Percentiles rank a stretch among this genome's conserved stretches.
Conservation (phyloP, 35 echinoderm and acorn worm genomes). For the Nesometra sesokonis region DNA sequence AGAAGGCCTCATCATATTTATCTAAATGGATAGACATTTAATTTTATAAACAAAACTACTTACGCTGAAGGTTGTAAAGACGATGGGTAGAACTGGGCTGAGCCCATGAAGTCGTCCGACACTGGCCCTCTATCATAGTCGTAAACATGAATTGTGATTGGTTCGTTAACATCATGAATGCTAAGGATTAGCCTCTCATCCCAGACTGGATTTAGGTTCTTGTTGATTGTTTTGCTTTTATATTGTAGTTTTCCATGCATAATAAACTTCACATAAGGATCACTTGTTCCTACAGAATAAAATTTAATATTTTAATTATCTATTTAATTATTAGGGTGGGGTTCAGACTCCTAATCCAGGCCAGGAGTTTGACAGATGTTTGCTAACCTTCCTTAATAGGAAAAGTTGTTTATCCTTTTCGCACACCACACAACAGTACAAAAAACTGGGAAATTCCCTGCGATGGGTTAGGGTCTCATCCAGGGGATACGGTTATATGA, state of each 20-base stretch:
- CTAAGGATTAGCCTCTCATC: constrained; percentile 70
- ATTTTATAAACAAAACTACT: constrained; percentile 23
- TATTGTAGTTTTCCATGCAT: constrained; percentile 71
- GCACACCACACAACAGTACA: no score
- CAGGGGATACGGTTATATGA: no score
- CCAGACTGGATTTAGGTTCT: constrained; percentile 89
- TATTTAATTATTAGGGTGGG: no score
- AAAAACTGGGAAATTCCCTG: no score
- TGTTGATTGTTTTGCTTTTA: constrained; percentile 79
- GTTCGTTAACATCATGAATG: constrained; percentile 57
- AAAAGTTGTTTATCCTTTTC: no score
- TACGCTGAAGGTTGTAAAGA: constrained; percentile 57
- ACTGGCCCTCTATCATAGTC: constrained; percentile 71
- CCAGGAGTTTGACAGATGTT: no score
- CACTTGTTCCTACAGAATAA: constrained; percentile 61
- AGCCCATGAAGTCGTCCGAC: constrained; percentile 89
- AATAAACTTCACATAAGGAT: constrained; percentile 93
- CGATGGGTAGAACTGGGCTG: constrained; percentile 54
- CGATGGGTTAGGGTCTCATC: no score
- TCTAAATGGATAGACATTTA: no score
- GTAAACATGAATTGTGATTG: constrained; percentile 48
- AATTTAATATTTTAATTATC: no score
- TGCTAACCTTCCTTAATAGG: no score
- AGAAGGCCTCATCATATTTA: no score
- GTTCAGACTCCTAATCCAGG: no score